Evolutionary conservation across 2,888 invertebrate species (phyloP).

Genomic region (Boloria euphrosyne): DNA sequence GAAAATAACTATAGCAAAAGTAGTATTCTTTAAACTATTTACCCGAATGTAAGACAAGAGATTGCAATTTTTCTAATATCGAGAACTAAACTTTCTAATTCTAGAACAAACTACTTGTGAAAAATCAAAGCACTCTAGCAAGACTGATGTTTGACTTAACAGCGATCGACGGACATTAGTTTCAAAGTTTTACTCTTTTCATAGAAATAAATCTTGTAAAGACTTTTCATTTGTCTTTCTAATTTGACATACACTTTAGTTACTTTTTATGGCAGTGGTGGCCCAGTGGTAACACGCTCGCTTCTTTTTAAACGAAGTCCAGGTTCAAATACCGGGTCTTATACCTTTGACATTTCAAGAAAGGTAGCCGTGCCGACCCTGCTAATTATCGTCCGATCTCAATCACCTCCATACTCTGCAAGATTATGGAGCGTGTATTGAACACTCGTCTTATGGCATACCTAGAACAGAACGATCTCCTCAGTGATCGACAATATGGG

Average conservation of each 20-base stretch:
- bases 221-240: not conserved
- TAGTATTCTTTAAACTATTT: not conserved
- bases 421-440: no score
- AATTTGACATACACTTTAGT: not conserved
- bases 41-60: not conserved
- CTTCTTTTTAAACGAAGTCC: no score
- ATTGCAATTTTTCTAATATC: not conserved
- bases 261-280: no score
- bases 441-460: no score
- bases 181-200: constrained; percentile 14
- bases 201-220: constrained; percentile 20
- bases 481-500: no score
- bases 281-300: no score
- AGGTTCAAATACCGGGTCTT: no score
- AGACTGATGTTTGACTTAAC: constrained; percentile 19
- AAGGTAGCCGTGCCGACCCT: no score
- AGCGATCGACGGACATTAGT: constrained; percentile 19
- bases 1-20: not conserved
- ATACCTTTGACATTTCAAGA: not conserved
- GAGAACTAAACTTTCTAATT: no score
- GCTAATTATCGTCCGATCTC: no score
- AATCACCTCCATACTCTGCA: no score
- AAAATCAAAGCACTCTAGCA: constrained; percentile 15
- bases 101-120: not conserved
- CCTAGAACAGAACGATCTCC: no score